Evolutionary conservation across 2,888 invertebrate genomes (phyloP).

Genomic region (Iselma pallidipennis): DNA sequence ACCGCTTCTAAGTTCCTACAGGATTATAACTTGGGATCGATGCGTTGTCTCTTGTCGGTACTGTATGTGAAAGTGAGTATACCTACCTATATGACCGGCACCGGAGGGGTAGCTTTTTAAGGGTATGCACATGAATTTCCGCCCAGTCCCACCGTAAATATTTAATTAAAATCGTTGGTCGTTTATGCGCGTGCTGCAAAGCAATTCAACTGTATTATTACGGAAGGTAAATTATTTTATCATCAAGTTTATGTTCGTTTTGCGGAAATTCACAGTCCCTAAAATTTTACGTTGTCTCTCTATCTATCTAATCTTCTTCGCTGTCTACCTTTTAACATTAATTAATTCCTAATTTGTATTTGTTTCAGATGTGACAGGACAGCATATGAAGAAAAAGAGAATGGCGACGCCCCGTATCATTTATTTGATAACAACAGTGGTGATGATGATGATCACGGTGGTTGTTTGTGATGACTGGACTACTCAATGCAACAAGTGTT

Average conservation of each 20-base stretch:
- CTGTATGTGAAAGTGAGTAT: background rate
- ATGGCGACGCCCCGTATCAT: constrained; percentile 37
- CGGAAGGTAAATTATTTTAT: constrained; percentile 7
- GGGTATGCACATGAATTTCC: background rate
- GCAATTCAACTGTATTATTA: constrained; percentile 6
- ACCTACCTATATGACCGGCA: background rate
- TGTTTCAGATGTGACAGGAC: constrained; percentile 34
- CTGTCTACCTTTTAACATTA: too few relatives aligned
- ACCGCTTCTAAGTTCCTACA: background rate
- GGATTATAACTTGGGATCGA: constrained; percentile 1
- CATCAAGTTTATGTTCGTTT: constrained; percentile 3
- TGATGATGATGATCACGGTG: constrained; percentile 47
- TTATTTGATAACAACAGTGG: constrained; percentile 43
- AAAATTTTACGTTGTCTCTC: too few relatives aligned
- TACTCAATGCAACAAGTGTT: constrained; percentile 63
- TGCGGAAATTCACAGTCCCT: constrained; percentile 6
- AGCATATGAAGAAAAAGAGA: constrained; percentile 14
- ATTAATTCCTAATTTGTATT: background rate
- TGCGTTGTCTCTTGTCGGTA: constrained; percentile 1
- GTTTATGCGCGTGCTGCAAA: background rate
- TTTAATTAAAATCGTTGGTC: constrained; percentile 18
- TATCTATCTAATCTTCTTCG: too few relatives aligned
- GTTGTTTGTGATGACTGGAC: constrained; percentile 65
- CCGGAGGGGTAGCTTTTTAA: background rate
- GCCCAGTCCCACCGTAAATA: constrained; percentile 11